Conservation (phyloP, 2,888 invertebrate genomes). For the Drosophila robusta region DNA sequence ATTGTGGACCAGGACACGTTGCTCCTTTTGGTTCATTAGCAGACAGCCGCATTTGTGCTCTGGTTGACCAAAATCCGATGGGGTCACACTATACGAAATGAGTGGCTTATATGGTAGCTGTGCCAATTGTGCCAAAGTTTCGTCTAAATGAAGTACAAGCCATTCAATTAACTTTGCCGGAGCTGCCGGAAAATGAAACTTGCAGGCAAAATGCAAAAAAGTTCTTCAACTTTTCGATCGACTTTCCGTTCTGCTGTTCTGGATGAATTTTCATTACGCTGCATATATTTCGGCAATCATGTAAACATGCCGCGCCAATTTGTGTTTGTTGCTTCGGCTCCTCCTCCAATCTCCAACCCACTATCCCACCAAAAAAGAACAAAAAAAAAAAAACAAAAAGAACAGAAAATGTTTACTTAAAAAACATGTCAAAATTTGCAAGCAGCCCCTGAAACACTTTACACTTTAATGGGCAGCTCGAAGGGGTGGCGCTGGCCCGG, state of each 20-base stretch:
- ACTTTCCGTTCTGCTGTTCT: slow-evolving; percentile 32
- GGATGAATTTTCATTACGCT: slow-evolving; percentile 76
- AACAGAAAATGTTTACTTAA: slow-evolving; percentile 42
- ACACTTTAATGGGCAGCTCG: slow-evolving; percentile 64
- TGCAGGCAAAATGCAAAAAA: slow-evolving; percentile 57
- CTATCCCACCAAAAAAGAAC: slow-evolving; percentile 6
- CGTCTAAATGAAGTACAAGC: slow-evolving; percentile 68
- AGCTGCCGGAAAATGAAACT: slow-evolving; percentile 41
- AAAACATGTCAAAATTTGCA: slow-evolving; percentile 61
- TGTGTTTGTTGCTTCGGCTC: slow-evolving; percentile 38
- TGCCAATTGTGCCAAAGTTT: slow-evolving; percentile 63
- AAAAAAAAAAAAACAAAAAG: slow-evolving; percentile 13
- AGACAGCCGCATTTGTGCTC: slow-evolving; percentile 42
- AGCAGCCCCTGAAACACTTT: slow-evolving; percentile 58
- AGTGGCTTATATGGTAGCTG: slow-evolving; percentile 18
- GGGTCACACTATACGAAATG: slow-evolving; percentile 9
- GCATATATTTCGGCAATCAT: slow-evolving; percentile 72
- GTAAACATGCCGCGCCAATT: slow-evolving; percentile 74
- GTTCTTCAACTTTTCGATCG: slow-evolving; percentile 53
- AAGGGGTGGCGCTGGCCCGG: slow-evolving; percentile 14
- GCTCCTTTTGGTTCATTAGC: slow-evolving; percentile 68
- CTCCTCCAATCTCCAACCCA: background rate
- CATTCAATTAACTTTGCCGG: slow-evolving; percentile 73
- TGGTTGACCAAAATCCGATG: slow-evolving; percentile 48
- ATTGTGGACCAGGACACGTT: slow-evolving; percentile 56